Evolutionary conservation across 2,797 vertebrate species (phyloP).

Genomic region (Sebastes hubbsi): DNA sequence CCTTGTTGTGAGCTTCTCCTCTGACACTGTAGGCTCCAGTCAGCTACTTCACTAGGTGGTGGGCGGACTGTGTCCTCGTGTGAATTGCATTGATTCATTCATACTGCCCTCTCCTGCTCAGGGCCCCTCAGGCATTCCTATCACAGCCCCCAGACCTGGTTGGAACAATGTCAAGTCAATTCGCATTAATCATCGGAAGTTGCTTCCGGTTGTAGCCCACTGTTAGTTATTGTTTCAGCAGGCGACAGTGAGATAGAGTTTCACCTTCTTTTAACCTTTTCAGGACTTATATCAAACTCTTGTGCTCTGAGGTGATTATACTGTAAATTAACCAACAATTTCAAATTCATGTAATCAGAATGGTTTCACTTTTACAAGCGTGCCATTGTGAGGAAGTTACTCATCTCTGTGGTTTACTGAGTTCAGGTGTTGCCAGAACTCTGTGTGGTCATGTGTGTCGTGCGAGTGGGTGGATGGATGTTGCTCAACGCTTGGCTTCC

Average conservation of each 20-base stretch:
- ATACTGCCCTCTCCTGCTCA: conserved; percentile 57
- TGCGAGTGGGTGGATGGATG: conserved; percentile 36
- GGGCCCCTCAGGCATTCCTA: conserved; percentile 68
- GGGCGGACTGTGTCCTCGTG: conserved; percentile 70
- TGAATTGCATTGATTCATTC: conserved; percentile 75
- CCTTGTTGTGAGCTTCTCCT: conserved; percentile 55
- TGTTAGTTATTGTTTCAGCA: conserved; percentile 25
- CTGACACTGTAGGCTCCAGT: conserved; percentile 58
- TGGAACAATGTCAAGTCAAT: conserved; percentile 60
- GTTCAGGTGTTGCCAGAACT: conserved; percentile 25
- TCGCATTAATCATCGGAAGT: conserved; percentile 35
- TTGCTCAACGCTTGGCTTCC: conserved; percentile 4
- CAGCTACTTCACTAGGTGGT: conserved; percentile 63
- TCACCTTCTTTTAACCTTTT: neutral
- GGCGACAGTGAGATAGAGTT: neutral
- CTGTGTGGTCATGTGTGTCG: conserved; percentile 24
- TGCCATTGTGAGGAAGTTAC: neutral
- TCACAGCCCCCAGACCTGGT: conserved; percentile 68
- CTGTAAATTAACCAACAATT: neutral
- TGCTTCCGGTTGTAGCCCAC: conserved; percentile 49
- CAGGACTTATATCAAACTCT: neutral
- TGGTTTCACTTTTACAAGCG: conserved; percentile 13
- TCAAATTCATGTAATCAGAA: neutral
- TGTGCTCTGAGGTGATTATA: neutral
- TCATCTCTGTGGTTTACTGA: neutral